Evolutionary conservation across 2,797 vertebrate genomes (phyloP), one percentile per base, ranked within the genome.

Genomic region (Thalassophryne amazonica): DNA sequence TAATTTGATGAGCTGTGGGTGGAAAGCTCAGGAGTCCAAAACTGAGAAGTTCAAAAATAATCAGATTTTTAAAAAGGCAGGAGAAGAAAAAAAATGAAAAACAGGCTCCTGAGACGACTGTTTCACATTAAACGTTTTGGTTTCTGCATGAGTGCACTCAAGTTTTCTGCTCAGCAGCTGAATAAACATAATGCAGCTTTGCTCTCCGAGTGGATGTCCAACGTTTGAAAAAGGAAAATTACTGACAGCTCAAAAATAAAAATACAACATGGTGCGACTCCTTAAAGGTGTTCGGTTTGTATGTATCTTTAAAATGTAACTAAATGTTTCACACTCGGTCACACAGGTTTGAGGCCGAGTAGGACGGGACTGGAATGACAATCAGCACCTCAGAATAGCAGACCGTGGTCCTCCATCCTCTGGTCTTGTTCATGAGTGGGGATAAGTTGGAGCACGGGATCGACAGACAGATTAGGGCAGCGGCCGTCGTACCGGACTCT

Each of bases 41-140:
- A 46, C 32, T 4, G 6, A 13, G 14, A 36, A 65, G 72, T 76
- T 78, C 69, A 70, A 34, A 37, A 52, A 49, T 48, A 63, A 66
- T 63, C 63, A 34, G 49, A 59, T 36, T 48, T 72, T 29, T 29
- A 11, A 11, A 34, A n/a, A n/a, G n/a, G n/a, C n/a, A n/a, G n/a
- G n/a, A n/a, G n/a, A n/a, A n/a, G n/a, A n/a, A n/a, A n/a, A 38
- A 50, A 46, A 49, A 2, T 56, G 55, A 73, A 24, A 42, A 69
- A 70, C 56, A 18, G 65, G 18, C 54, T 64, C 47, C 54, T 3
- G 57, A 73, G 48, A 60, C 46, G 39, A 37, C 0, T 3, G 19
- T 47, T 66, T 34, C 41, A 60, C 65, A 41, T 42, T 53, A 30
- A 52, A 41, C 49, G 36, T 36, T 30, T 41, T 58, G 59, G 56